phyloP scores from a whole-genome alignment of 2,797 vertebrate genomes.

The Gobionotothen gibberifrons region DNA sequence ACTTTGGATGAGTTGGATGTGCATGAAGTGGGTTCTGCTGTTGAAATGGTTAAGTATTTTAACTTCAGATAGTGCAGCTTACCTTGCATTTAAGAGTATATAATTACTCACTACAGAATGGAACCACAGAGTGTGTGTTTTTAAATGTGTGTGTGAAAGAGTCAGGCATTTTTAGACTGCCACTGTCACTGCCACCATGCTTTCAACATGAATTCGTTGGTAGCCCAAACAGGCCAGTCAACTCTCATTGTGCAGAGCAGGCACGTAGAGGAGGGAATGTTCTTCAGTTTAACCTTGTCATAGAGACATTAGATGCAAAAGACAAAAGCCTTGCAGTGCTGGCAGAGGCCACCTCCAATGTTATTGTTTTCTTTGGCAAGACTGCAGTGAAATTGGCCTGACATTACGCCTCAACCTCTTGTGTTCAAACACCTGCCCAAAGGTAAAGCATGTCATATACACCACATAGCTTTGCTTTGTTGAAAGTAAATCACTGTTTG shows the following conservation, averaged over 20 bases:
- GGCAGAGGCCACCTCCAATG: constrained; percentile 58
- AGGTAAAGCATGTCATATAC: constrained; percentile 58
- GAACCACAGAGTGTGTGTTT: constrained; percentile 10
- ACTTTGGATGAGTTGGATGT: neutral
- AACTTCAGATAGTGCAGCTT: constrained; percentile 6
- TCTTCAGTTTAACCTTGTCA: constrained; percentile 82
- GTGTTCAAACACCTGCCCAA: constrained; percentile 56
- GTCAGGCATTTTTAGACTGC: constrained; percentile 60
- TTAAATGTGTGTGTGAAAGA: constrained; percentile 17
- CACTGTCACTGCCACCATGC: constrained; percentile 52
- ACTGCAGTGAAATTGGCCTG: constrained; percentile 55
- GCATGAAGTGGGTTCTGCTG: neutral
- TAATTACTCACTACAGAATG: constrained; percentile 19
- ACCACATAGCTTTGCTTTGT: constrained; percentile 36
- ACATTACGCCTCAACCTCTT: constrained; percentile 53
- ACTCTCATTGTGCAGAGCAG: constrained; percentile 71
- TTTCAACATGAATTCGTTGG: constrained; percentile 74
- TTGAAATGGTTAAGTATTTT: constrained; percentile 2
- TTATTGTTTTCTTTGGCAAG: constrained; percentile 70
- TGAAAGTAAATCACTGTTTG: constrained; percentile 31
- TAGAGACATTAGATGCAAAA: constrained; percentile 67
- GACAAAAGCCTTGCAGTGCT: constrained; percentile 67
- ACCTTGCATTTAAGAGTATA: constrained; percentile 18
- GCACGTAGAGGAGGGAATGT: constrained; percentile 64
- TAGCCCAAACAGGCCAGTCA: constrained; percentile 60